Conservation (phyloP, 1,140 invertebrate genomes). For the Lasioglossum albipes region DNA sequence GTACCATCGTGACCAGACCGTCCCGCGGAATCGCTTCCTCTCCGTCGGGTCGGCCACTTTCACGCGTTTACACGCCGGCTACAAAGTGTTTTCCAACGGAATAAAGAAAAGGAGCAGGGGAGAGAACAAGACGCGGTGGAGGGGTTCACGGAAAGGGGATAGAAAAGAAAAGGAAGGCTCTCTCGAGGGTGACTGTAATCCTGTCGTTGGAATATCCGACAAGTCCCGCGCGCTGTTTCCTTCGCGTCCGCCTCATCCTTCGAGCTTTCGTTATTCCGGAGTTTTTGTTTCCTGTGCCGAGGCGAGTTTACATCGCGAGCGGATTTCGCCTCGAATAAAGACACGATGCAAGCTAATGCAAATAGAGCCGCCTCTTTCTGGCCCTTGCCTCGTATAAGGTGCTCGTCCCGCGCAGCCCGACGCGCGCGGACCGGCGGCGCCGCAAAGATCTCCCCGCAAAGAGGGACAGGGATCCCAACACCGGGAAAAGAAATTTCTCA, state of each 20-base stretch:
- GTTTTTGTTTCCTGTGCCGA: constrained; percentile 43
- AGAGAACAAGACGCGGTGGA: constrained; percentile 12
- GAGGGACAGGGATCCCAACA: too few relatives aligned
- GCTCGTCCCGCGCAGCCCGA: not conserved
- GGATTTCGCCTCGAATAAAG: constrained; percentile 45
- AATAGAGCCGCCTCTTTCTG: constrained; percentile 41
- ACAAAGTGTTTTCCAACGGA: constrained; percentile 64
- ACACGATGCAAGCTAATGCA: constrained; percentile 46
- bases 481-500: too few relatives aligned
- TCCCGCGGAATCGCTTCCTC: constrained; percentile 39
- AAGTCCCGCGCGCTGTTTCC: constrained; percentile 22
- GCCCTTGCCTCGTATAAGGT: constrained; percentile 3
- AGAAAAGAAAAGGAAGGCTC: constrained; percentile 43
- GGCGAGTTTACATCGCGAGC: constrained; percentile 44
- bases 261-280: constrained; percentile 19
- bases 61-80: constrained; percentile 61
- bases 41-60: constrained; percentile 27
- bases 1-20: constrained; percentile 4
- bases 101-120: constrained; percentile 53
- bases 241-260: not conserved
- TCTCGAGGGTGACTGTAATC: constrained; percentile 53
- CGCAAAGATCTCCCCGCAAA: not conserved
- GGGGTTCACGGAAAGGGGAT: constrained; percentile 1
- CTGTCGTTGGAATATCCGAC: constrained; percentile 61
- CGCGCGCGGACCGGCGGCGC: too few relatives aligned